Conservation (phyloP, 2,113 vertebrate species). For the Connochaetes taurinus region DNA sequence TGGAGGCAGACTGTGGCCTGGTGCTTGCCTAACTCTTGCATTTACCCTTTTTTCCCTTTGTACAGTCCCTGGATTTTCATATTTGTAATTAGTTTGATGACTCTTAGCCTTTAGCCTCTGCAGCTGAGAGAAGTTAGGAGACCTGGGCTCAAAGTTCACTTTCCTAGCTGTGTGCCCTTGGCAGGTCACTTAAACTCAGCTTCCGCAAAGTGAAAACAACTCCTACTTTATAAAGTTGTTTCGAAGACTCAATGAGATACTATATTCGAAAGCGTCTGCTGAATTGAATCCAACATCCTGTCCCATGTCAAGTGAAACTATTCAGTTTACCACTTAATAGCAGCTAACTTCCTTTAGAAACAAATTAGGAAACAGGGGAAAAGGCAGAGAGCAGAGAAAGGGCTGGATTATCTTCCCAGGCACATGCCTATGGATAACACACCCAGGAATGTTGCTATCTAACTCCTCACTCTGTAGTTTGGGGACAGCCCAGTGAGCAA, state of each 20-base stretch:
- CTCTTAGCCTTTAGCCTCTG: neutral
- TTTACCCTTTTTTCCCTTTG: neutral
- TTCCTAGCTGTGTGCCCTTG: neutral
- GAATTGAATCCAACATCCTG: neutral
- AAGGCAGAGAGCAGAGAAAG: neutral
- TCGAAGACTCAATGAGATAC: neutral
- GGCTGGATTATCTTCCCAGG: slow-evolving; percentile 17
- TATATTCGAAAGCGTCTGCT: neutral
- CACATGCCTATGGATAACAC: slow-evolving; percentile 18
- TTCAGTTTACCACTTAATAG: neutral
- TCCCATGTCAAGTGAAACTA: slow-evolving; percentile 6
- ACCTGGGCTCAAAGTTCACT: neutral
- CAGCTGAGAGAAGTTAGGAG: neutral
- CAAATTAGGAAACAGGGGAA: slow-evolving; percentile 1
- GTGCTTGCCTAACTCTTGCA: neutral
- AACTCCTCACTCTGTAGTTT: neutral
- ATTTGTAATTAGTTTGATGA: slow-evolving; percentile 25
- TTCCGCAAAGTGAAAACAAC: slow-evolving; percentile 11
- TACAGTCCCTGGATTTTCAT: neutral
- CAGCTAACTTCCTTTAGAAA: slow-evolving; percentile 20
- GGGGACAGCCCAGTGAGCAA: neutral
- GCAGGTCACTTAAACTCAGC: neutral
- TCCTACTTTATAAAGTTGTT: neutral
- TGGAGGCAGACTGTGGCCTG: neutral
- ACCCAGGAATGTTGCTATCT: neutral